A percentile compares a stretch with the other conserved stretches of the same genome.
phyloP scores from a whole-genome alignment of 2,888 invertebrate species.

The Horisme vitalbata region DNA sequence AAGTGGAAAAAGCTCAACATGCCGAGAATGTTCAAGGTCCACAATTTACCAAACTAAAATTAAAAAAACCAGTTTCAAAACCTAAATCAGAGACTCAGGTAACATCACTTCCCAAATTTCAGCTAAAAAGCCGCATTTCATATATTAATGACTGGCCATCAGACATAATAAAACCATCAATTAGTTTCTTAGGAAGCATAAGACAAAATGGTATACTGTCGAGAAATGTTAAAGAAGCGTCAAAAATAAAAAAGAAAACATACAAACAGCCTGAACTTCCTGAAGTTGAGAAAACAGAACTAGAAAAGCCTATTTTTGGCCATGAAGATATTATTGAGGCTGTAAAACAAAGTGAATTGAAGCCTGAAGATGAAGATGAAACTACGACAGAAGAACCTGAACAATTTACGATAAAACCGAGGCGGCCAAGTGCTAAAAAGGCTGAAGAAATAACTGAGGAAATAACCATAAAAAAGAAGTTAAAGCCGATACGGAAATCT shows the following conservation, averaged over 20 bases:
- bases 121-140: constrained; percentile 87
- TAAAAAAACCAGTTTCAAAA: constrained; percentile 83
- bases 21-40: constrained; percentile 84
- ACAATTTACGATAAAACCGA: constrained; percentile 68
- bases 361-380: constrained; percentile 40
- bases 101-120: constrained; percentile 84
- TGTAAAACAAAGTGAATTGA: constrained; percentile 48
- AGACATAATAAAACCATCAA: constrained; percentile 71
- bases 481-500: constrained; percentile 86
- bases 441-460: constrained; percentile 82
- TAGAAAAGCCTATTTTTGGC: constrained; percentile 82
- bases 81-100: constrained; percentile 68
- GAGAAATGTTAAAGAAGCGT: constrained; percentile 87
- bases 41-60: constrained; percentile 86
- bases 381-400: constrained; percentile 60
- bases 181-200: constrained; percentile 80
- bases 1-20: constrained; percentile 85
- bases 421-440: constrained; percentile 68
- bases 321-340: constrained; percentile 72
- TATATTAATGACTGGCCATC: constrained; percentile 85
- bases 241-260: constrained; percentile 83
- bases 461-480: constrained; percentile 89
- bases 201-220: constrained; percentile 87
- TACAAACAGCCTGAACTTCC: constrained; percentile 81
- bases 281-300: constrained; percentile 78